phyloP scores from a whole-genome alignment of 2,888 invertebrate species.

The Drosophila falleni region DNA sequence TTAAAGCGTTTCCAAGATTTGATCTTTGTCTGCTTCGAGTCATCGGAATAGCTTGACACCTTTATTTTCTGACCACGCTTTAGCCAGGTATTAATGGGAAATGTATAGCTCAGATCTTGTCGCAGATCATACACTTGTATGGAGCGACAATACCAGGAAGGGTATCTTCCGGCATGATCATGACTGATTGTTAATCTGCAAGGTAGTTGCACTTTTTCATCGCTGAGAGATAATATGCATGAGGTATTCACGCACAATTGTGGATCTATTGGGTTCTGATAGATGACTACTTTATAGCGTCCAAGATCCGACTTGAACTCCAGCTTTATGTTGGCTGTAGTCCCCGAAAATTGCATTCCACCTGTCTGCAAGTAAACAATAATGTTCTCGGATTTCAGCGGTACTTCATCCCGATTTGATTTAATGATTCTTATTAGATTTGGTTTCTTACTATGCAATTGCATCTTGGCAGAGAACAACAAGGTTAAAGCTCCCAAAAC shows the following conservation, averaged over 20 bases:
- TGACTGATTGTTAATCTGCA: conserved; percentile 39
- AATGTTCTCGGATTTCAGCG: conserved; percentile 24
- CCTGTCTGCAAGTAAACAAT: conserved; percentile 43
- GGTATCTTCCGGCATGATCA: conserved; percentile 42
- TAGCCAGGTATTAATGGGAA: conserved; percentile 36
- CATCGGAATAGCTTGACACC: conserved; percentile 22
- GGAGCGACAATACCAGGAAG: conserved; percentile 43
- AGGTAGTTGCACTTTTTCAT: conserved; percentile 35
- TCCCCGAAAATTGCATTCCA: conserved; percentile 12
- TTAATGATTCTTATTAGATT: conserved; percentile 39
- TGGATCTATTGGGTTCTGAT: conserved; percentile 43
- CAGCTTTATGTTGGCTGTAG: conserved; percentile 39
- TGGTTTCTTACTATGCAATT: not conserved
- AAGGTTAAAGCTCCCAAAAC: not conserved
- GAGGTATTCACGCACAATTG: conserved; percentile 27
- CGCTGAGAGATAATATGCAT: conserved; percentile 35
- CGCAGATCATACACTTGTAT: conserved; percentile 42
- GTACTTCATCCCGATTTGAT: conserved; percentile 16
- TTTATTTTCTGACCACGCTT: conserved; percentile 14
- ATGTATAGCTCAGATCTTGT: conserved; percentile 34
- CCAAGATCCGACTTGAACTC: conserved; percentile 40
- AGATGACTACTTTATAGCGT: conserved; percentile 35
- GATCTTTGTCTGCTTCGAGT: not conserved
- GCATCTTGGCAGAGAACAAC: not conserved
- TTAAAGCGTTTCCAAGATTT: not conserved